Conservation (phyloP, 2,113 vertebrate species). For the Rhodinocichla rosea region DNA sequence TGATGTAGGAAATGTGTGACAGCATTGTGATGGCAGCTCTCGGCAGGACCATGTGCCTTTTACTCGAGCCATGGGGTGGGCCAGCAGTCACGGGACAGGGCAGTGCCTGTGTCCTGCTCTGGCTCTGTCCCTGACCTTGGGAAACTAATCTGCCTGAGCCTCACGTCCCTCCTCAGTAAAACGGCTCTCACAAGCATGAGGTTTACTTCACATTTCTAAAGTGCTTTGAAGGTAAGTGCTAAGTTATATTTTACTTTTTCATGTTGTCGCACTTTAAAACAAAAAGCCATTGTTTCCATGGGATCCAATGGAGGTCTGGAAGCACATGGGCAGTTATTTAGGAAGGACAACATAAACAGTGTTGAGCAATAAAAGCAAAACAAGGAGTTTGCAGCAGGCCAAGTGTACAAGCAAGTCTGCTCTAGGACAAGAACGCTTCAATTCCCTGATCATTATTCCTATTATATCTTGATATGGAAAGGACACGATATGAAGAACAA, state of each 20-base stretch:
- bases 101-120: background rate
- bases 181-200: background rate
- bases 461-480: background rate
- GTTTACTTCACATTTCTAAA: slow-evolving; percentile 55
- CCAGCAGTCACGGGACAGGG: background rate
- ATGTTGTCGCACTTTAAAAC: background rate
- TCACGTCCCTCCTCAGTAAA: background rate
- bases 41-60: background rate
- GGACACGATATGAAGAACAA: background rate
- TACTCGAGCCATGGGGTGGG: background rate
- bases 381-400: background rate
- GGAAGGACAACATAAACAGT: background rate
- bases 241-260: slow-evolving; percentile 7
- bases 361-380: background rate
- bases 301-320: slow-evolving; percentile 58
- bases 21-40: background rate
- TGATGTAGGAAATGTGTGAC: background rate
- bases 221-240: slow-evolving; percentile 68
- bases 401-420: background rate
- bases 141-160: background rate
- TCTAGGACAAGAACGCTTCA: background rate
- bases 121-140: background rate
- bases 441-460: slow-evolving; percentile 53
- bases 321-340: slow-evolving; percentile 27
- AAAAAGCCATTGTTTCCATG: slow-evolving; percentile 56